Base-by-base conservation (phyloP, 2,113 vertebrate species). In the Gymnorhina tibicen region DNA sequence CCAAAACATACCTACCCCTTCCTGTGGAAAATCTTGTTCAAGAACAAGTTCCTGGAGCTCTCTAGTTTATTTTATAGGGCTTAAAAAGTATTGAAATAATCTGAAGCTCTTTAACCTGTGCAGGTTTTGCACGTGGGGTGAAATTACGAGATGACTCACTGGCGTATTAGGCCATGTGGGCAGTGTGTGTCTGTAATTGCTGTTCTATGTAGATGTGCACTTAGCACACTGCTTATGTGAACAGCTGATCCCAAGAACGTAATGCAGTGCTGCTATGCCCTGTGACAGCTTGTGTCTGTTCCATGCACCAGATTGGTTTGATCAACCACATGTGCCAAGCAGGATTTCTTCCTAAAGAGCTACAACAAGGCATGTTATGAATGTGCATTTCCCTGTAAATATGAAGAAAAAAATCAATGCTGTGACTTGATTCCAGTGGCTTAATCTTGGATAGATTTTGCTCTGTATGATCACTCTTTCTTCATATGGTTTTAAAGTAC, bases 201-300 rank as follows among this genome's bases (percentile, higher is more conserved):
- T 26, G 3, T 28, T 24, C 35, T 20, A 8, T 0, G 3, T 6
- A 46, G 26, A 50, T 33, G 23, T 37, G 24, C 2, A 1, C 11
- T 69, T 53, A 59, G 41, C 30, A 49, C 68, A 17, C 21, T 60
- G 26, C 18, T 55, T 30, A 10, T 7, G 6, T 30, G 77, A 62
- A 28, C 69, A 56, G 16, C 30, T 56, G 59, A 56, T 37, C 44
- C 23, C 30, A 47, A 12, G 13, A 63, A 17, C n/a, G 26, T 14
- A 28, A 49, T 8, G 13, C 67, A 28, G 37, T 8, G 32, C 41
- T 64, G 24, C 62, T 68, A 2, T 56, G 22, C 27, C 17, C 16
- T 7, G 10, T 6, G 3, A 18, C 39, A 78, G 8, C 30, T 70
- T 63, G 55, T 87, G 53, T 42, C 64, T 33, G 21, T 12, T 66